Conservation (phyloP, 64 coral and sea anemone genomes). For the Trachythela sp. region DNA sequence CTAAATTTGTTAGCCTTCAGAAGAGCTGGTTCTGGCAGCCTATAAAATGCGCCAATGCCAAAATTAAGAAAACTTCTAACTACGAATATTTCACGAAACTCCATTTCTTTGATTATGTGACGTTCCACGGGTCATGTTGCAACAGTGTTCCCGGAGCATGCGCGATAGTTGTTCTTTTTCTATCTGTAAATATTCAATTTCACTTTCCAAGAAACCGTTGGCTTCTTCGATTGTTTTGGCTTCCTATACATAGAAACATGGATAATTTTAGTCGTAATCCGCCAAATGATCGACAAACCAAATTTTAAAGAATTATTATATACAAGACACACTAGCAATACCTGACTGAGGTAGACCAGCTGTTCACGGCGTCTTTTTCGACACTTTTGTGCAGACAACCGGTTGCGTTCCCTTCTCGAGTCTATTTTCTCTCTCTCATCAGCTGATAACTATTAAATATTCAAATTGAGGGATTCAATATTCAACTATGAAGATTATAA, state of each 20-base stretch:
- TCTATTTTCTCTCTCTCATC: not conserved
- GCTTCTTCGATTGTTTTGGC: not conserved
- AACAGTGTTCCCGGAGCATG: not conserved
- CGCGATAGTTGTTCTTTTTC: slow-evolving; percentile 1
- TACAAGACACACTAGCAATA: not conserved
- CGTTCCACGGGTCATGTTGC: not conserved
- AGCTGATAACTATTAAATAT: not conserved
- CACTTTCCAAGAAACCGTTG: not conserved
- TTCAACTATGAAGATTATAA: too few relatives aligned
- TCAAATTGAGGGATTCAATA: not conserved
- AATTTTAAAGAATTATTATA: too few relatives aligned
- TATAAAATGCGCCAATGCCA: too few relatives aligned
- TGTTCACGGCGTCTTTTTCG: slow-evolving; percentile 13
- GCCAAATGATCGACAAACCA: too few relatives aligned
- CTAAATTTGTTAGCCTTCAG: too few relatives aligned
- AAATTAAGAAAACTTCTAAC: too few relatives aligned
- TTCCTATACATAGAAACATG: not conserved
- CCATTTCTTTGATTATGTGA: not conserved
- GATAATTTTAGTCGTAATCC: not conserved
- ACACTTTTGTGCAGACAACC: slow-evolving; percentile 7
- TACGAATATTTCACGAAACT: too few relatives aligned
- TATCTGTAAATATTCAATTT: not conserved
- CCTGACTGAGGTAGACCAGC: not conserved
- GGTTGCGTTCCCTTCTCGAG: not conserved
- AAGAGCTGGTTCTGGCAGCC: too few relatives aligned